These are phyloP conservation scores for Liopterus haemorrhoidalis DNA, from an alignment of 2,888 invertebrate genomes.

Conservation along the genomic window DNA sequence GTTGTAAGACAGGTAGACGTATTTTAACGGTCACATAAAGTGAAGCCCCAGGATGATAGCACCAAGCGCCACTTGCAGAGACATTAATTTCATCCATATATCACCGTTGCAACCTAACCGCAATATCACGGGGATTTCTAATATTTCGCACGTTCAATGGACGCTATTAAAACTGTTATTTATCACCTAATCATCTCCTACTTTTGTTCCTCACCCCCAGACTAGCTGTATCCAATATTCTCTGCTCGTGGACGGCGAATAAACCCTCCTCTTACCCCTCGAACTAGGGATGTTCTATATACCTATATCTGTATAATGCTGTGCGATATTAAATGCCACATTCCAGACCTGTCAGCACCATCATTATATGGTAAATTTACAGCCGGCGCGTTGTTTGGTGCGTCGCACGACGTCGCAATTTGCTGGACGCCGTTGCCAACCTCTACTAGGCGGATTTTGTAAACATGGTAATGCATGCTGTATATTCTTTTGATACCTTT, in stretches of 20 bases:
- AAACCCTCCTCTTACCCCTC: no score
- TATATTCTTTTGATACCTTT: no score
- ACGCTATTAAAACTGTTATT: slow-evolving; percentile 23
- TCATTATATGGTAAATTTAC: slow-evolving; percentile 44
- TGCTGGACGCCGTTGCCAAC: slow-evolving; percentile 14
- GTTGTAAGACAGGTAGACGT: no score
- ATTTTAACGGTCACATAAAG: no score
- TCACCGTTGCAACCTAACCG: slow-evolving; percentile 5
- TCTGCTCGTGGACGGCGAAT: no score
- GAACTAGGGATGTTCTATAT: slow-evolving; percentile 31
- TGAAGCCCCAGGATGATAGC: no score
- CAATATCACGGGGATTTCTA: slow-evolving; percentile 13
- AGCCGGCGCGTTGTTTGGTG: slow-evolving; percentile 37
- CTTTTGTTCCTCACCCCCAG: neutral
- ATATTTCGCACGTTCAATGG: slow-evolving; percentile 20
- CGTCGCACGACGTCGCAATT: slow-evolving; percentile 7
- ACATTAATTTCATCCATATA: slow-evolving; percentile 19
- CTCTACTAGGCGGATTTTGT: no score
- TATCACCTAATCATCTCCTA: slow-evolving; percentile 20
- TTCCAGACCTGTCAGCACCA: slow-evolving; percentile 40
- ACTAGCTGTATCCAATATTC: no score
- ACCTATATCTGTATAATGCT: slow-evolving; percentile 29
- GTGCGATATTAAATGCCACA: slow-evolving; percentile 39
- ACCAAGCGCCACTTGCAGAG: slow-evolving; percentile 6
- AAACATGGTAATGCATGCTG: no score